Evolutionary conservation across 2,888 invertebrate species (phyloP).

Genomic region (Synanthedon andrenaeformis): DNA sequence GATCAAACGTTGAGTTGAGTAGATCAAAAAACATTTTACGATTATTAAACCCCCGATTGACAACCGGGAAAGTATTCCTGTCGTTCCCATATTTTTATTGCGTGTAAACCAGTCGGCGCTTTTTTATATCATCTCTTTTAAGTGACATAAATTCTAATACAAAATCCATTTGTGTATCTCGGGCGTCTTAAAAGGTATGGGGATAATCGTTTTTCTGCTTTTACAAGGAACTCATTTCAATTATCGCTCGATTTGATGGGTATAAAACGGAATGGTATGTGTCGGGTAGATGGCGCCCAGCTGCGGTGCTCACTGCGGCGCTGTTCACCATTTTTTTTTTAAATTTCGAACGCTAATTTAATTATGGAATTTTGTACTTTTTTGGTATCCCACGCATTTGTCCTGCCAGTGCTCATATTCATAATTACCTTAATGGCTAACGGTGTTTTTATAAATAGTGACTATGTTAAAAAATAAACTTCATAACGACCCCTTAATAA

Average conservation of each 20-base stretch:
- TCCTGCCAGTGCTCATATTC: constrained; percentile 41
- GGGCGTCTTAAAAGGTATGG: constrained; percentile 67
- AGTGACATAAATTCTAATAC: constrained; percentile 72
- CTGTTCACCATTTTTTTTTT: constrained; percentile 41
- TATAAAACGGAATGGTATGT: constrained; percentile 62
- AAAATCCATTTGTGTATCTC: constrained; percentile 71
- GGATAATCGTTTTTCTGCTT: constrained; percentile 66
- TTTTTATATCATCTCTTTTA: constrained; percentile 67
- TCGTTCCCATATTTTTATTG: constrained; percentile 68
- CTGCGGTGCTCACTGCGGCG: constrained; percentile 47
- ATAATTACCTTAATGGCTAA: constrained; percentile 34
- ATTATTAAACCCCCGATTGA: constrained; percentile 66
- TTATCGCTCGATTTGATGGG: constrained; percentile 67
- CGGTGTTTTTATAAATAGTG: constrained; percentile 22
- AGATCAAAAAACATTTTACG: constrained; percentile 65
- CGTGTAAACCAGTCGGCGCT: constrained; percentile 67
- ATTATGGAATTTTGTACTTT: constrained; percentile 51
- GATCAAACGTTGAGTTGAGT: constrained; percentile 34
- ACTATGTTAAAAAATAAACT: too few species aligned
- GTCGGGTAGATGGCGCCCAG: constrained; percentile 59
- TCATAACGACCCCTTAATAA: not conserved
- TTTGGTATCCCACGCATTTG: constrained; percentile 42
- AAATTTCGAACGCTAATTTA: constrained; percentile 64
- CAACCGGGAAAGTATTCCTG: constrained; percentile 63
- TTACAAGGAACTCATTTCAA: constrained; percentile 71